These are phyloP conservation scores for Aphrocallistes beatrix DNA, from an alignment of 37 sponge, comb jelly and placozoan genomes.

Conservation along the genomic window DNA sequence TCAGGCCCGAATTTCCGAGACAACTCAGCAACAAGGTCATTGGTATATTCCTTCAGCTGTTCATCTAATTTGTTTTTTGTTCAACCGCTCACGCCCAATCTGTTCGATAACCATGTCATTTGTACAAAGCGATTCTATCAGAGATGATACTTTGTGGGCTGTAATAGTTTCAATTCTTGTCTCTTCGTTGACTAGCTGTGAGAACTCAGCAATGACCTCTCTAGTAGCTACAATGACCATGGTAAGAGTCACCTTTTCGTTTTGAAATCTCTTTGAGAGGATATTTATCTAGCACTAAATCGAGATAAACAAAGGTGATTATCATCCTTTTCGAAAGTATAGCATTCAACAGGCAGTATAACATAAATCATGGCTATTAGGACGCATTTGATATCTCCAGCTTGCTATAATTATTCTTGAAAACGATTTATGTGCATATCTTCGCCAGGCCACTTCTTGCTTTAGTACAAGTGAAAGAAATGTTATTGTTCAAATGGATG, in stretches of 20 bases:
- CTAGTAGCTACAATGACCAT: background rate
- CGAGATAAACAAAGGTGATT: background rate
- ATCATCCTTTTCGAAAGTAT: background rate
- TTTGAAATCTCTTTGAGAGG: background rate
- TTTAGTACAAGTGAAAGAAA: no score
- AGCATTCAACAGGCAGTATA: no score
- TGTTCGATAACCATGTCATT: background rate
- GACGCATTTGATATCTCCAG: no score
- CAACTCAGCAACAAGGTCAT: background rate
- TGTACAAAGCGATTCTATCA: background rate
- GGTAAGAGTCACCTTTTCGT: background rate
- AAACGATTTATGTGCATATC: no score
- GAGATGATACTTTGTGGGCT: background rate
- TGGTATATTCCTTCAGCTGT: background rate
- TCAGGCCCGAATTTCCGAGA: background rate
- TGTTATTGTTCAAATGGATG: no score
- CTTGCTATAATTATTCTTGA: no score
- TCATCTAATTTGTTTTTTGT: background rate
- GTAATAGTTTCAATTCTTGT: background rate
- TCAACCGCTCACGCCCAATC: background rate
- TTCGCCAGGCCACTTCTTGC: no score
- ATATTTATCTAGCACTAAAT: background rate
- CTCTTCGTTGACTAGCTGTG: background rate
- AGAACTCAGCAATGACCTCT: background rate
- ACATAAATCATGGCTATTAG: no score